Evolutionary conservation across 2,113 vertebrate species (phyloP).

Genomic region (Mormyrus lacerda): DNA sequence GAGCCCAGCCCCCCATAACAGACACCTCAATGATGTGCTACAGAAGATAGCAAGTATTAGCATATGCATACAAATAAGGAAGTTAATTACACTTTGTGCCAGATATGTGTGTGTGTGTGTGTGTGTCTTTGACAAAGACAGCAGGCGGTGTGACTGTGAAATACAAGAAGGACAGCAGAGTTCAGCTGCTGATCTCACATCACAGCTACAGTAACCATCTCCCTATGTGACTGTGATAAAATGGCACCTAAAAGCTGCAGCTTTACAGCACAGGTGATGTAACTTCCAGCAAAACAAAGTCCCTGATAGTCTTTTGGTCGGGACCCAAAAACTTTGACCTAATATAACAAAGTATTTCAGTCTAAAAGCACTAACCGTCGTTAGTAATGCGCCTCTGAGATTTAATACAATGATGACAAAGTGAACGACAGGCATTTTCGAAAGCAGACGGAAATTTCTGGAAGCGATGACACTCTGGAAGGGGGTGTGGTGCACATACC

Average conservation of each 20-base stretch:
- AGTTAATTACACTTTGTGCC: background rate
- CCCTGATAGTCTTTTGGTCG: background rate
- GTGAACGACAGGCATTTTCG: background rate
- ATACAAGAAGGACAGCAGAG: background rate
- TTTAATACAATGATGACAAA: background rate
- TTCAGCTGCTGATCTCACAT: background rate
- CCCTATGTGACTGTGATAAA: background rate
- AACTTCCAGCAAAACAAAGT: background rate
- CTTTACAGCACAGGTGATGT: background rate
- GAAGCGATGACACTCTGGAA: background rate
- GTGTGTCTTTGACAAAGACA: background rate
- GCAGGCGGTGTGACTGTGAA: background rate
- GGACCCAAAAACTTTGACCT: background rate
- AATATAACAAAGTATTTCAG: background rate
- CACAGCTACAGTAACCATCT: background rate
- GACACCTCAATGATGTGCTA: background rate
- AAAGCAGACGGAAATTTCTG: background rate
- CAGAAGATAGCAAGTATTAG: background rate
- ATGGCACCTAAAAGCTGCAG: background rate
- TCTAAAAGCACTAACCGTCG: background rate
- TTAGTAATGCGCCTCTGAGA: background rate
- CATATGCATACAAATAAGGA: background rate
- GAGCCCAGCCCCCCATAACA: background rate
- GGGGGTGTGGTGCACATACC: constrained; percentile 15
- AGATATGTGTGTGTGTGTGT: background rate